Evolutionary conservation across 2,888 invertebrate genomes (phyloP).

Genomic region (Agrotis segetum): DNA sequence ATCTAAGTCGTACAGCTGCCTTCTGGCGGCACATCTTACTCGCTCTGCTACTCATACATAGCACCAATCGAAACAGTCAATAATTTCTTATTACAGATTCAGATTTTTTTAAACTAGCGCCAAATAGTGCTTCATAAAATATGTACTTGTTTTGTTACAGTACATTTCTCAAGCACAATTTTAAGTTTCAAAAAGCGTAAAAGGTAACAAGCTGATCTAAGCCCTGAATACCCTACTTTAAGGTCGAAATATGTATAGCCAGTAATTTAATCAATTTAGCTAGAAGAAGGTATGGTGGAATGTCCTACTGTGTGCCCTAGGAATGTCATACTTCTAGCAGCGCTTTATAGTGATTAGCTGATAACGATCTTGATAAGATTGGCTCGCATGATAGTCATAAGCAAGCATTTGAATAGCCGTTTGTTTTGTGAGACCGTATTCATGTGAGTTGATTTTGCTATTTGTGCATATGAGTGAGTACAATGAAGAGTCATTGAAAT

Average conservation of each 20-base stretch:
- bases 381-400: constrained; percentile 11
- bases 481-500: too few species aligned
- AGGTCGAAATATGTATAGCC: neutral
- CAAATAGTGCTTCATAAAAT: too few species aligned
- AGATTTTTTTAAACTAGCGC: too few species aligned
- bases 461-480: neutral
- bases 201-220: too few species aligned
- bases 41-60: too few species aligned
- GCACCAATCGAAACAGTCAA: too few species aligned
- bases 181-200: too few species aligned
- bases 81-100: too few species aligned
- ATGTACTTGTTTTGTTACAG: too few species aligned
- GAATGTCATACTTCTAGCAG: constrained; percentile 16
- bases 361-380: constrained; percentile 35
- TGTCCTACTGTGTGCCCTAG: neutral
- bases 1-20: too few species aligned
- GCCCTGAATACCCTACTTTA: neutral
- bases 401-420: neutral
- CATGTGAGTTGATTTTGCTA: neutral
- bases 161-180: too few species aligned
- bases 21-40: too few species aligned
- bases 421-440: constrained; percentile 1
- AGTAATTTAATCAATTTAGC: neutral
- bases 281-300: neutral
- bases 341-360: constrained; percentile 5